A percentile compares a stretch with the other conserved stretches of the same genome.
phyloP scores from a whole-genome alignment of 2,113 vertebrate genomes.

The Phalacrocorax carbo region DNA sequence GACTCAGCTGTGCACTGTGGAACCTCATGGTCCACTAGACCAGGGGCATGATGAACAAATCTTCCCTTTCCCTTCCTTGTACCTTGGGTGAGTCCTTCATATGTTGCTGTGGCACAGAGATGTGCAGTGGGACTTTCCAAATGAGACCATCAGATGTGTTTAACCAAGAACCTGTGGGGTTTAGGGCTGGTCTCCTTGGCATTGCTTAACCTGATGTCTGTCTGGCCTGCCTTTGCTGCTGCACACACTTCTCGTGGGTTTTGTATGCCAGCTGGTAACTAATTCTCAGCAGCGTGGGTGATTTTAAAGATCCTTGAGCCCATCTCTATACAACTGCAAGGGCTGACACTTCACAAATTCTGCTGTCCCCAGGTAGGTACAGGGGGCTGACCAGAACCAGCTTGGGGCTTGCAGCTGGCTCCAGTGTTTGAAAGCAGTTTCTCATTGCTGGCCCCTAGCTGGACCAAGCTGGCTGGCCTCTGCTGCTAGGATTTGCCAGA shows the following conservation, averaged over 20 bases:
- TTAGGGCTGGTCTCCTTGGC: neutral
- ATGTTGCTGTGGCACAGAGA: neutral
- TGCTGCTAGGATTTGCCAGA: neutral
- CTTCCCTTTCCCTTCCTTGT: neutral
- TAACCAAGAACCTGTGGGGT: neutral
- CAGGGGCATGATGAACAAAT: neutral
- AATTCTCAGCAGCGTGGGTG: neutral
- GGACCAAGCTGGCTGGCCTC: neutral
- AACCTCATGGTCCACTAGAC: neutral
- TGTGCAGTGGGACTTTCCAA: rapidly evolving
- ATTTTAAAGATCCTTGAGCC: neutral
- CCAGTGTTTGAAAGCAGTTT: neutral
- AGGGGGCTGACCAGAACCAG: neutral
- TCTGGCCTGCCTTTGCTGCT: neutral
- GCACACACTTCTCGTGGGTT: rapidly evolving
- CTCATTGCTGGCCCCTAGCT: neutral
- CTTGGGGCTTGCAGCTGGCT: neutral
- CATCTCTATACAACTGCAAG: rapidly evolving
- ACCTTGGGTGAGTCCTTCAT: rapidly evolving
- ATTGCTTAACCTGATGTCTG: neutral
- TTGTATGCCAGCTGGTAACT: neutral
- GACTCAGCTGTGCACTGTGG: neutral
- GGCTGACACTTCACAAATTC: neutral
- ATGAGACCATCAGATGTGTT: neutral
- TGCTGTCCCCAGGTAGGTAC: neutral